These are phyloP conservation scores for Tragopan temminckii DNA, from an alignment of 2,797 vertebrate genomes.

Conservation along the genomic window DNA sequence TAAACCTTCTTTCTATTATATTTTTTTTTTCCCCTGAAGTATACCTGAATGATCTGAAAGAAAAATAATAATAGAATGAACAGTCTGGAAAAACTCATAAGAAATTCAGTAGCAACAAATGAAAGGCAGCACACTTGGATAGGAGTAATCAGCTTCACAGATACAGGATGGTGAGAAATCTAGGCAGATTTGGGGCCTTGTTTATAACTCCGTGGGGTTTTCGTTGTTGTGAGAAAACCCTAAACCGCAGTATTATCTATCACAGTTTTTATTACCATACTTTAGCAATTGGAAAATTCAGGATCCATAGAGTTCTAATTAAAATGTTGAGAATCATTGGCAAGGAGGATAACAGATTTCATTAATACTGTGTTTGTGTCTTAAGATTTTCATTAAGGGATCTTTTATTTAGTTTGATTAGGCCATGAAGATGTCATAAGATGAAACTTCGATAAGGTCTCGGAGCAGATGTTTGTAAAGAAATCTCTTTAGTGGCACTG, in stretches of 20 bases:
- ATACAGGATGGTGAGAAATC: fast-evolving
- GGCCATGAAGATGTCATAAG: not conserved
- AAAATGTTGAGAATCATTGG: slow-evolving; percentile 9
- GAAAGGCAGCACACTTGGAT: not conserved
- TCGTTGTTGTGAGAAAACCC: not conserved
- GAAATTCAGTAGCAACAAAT: not conserved
- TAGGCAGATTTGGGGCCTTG: not conserved
- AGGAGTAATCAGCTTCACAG: not conserved
- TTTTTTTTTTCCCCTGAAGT: not conserved
- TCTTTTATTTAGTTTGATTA: not conserved
- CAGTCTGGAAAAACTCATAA: not conserved
- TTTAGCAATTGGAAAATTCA: slow-evolving; percentile 18
- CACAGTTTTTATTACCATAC: not conserved
- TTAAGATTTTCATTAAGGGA: not conserved
- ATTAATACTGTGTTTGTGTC: not conserved
- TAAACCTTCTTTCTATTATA: not conserved
- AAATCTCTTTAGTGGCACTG: not conserved
- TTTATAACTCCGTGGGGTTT: not conserved
- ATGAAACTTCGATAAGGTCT: not conserved
- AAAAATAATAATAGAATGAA: not conserved
- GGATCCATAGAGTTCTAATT: slow-evolving; percentile 27
- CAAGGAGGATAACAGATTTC: not conserved
- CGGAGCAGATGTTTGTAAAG: not conserved
- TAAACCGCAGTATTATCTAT: not conserved
- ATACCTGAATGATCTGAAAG: not conserved